Conservation (phyloP, 2,113 vertebrate genomes). For the Lamprotornis superbus region DNA sequence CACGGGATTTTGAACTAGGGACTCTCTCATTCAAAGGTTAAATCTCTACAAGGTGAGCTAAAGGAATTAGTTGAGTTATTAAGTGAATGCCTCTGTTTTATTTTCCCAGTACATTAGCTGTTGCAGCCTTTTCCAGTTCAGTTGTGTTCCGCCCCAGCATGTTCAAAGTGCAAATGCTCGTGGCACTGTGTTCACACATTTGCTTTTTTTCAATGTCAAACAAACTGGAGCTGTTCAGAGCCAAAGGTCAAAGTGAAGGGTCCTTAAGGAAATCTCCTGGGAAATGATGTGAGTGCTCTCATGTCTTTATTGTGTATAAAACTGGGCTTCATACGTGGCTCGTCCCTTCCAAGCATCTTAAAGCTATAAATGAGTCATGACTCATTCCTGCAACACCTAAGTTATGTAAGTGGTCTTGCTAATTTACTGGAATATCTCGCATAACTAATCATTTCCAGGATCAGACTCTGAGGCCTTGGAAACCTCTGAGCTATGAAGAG, state of each 20-base stretch:
- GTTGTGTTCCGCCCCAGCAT: conserved; percentile 31
- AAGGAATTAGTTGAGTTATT: conserved; percentile 63
- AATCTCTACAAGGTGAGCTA: conserved; percentile 69
- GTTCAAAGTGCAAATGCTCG: conserved; percentile 61
- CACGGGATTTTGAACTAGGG: conserved; percentile 65
- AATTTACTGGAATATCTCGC: conserved; percentile 46
- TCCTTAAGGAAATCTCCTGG: not conserved
- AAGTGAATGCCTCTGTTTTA: conserved; percentile 54
- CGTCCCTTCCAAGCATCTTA: conserved; percentile 10
- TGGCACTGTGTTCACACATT: conserved; percentile 40
- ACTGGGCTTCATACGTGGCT: not conserved
- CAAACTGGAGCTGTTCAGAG: conserved; percentile 18
- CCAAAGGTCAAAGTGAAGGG: conserved; percentile 22
- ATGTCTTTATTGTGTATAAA: conserved; percentile 40
- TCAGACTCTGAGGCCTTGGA: not conserved
- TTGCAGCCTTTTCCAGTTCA: conserved; percentile 55
- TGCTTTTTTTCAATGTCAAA: conserved; percentile 24
- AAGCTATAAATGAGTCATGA: conserved; percentile 34
- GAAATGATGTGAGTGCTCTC: conserved; percentile 33
- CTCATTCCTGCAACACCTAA: conserved; percentile 55
- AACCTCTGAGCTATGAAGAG: not conserved
- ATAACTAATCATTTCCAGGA: conserved; percentile 37
- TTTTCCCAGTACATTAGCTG: conserved; percentile 44
- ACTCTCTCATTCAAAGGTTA: conserved; percentile 68
- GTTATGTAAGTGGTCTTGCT: conserved; percentile 38